phyloP scores from a whole-genome alignment of 2,797 vertebrate species.

The Psittacula derbiana region DNA sequence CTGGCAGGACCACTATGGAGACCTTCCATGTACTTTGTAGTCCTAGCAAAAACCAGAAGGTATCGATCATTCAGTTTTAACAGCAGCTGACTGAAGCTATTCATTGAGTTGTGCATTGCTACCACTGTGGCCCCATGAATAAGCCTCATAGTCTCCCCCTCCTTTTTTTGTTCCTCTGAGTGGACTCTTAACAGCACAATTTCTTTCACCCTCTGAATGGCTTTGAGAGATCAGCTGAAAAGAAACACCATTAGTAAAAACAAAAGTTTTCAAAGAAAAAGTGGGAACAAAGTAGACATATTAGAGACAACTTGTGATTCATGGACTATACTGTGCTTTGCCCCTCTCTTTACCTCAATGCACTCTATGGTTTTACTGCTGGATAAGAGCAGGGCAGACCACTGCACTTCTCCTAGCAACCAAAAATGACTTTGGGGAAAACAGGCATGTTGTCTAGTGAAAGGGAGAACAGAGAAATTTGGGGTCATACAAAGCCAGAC shows the following conservation, averaged over 20 bases:
- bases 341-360: constrained; percentile 79
- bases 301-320: constrained; percentile 84
- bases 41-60: constrained; percentile 68
- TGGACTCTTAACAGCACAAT: constrained; percentile 83
- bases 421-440: constrained; percentile 65
- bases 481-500: constrained; percentile 73
- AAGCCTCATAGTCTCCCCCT: constrained; percentile 77
- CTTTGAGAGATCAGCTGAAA: constrained; percentile 82
- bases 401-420: constrained; percentile 91
- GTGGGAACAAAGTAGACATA: constrained; percentile 74
- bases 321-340: constrained; percentile 76
- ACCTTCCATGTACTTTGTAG: constrained; percentile 27
- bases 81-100: constrained; percentile 84
- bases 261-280: constrained; percentile 77
- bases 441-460: constrained; percentile 71
- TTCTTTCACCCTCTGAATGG: constrained; percentile 71
- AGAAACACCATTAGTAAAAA: constrained; percentile 74
- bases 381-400: constrained; percentile 52
- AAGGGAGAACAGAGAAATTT: constrained; percentile 70
- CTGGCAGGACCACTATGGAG: constrained; percentile 39
- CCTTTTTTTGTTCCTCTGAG: constrained; percentile 85
- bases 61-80: constrained; percentile 90
- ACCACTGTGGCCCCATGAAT: constrained; percentile 83
- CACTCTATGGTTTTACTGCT: constrained; percentile 75
- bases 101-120: constrained; percentile 82